phyloP scores from a whole-genome alignment of 2,797 vertebrate species.

The Megaceryle alcyon region DNA sequence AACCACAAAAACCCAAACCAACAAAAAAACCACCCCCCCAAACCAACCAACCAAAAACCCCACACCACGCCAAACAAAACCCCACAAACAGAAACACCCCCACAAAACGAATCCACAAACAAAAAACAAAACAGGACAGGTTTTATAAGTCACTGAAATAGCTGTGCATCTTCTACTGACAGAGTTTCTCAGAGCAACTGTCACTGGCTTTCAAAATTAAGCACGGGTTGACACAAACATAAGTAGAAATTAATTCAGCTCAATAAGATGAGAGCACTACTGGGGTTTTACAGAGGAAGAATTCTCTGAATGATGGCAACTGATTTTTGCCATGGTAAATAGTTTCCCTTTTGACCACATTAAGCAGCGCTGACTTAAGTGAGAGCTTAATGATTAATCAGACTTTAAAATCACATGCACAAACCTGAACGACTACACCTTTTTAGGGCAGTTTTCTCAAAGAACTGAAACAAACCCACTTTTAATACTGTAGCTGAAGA shows the following conservation, averaged over 20 bases:
- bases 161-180: background rate
- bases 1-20: no score
- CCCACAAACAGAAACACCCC: background rate
- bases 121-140: background rate
- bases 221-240: background rate
- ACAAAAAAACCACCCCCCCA: background rate
- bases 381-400: background rate
- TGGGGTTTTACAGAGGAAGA: background rate
- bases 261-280: accelerated
- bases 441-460: background rate
- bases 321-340: background rate
- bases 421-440: background rate
- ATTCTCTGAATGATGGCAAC: background rate
- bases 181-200: background rate
- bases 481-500: background rate
- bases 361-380: background rate
- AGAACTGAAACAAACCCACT: background rate
- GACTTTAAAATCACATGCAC: background rate
- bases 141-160: background rate
- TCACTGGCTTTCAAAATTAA: background rate
- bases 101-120: no score
- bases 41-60: background rate
- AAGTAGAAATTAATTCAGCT: background rate
- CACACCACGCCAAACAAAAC: no score
- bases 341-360: background rate